These are phyloP conservation scores for Heliocidaris erythrogramma DNA, from an alignment of 35 echinoderm and acorn worm species.

Conservation along the genomic window DNA sequence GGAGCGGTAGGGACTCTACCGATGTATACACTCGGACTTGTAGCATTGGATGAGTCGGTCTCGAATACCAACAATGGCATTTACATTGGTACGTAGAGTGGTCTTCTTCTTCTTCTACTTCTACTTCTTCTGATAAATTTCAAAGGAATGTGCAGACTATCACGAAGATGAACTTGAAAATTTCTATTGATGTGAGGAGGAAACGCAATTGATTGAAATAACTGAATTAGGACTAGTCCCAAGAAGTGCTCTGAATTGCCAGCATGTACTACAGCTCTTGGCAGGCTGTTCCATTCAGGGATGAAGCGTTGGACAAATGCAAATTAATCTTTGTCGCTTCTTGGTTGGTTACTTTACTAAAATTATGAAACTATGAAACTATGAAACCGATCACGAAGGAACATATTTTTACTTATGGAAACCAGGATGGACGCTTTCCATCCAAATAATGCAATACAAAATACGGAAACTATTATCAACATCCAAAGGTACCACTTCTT, in stretches of 20 bases:
- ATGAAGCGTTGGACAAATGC: too few relatives aligned
- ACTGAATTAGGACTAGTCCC: not conserved
- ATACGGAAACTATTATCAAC: too few relatives aligned
- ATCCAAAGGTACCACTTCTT: too few relatives aligned
- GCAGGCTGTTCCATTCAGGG: too few relatives aligned
- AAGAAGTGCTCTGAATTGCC: not conserved
- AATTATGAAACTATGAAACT: too few relatives aligned
- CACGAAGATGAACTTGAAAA: not conserved
- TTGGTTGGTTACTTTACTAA: too few relatives aligned
- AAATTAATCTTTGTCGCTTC: too few relatives aligned
- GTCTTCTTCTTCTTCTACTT: not conserved
- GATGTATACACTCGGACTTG: slow-evolving; percentile 72
- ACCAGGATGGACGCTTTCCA: too few relatives aligned
- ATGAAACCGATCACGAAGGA: too few relatives aligned
- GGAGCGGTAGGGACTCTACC: slow-evolving; percentile 64
- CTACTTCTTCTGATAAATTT: not conserved
- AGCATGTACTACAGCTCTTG: too few relatives aligned
- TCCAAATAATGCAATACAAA: too few relatives aligned
- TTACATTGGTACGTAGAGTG: slow-evolving; percentile 56
- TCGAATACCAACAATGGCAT: slow-evolving; percentile 53
- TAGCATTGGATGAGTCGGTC: slow-evolving; percentile 79
- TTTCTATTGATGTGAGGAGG: not conserved
- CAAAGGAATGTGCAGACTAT: not conserved
- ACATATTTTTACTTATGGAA: too few relatives aligned
- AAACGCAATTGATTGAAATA: not conserved